phyloP scores from a whole-genome alignment of 2,113 vertebrate species.

The Mustela lutreola region DNA sequence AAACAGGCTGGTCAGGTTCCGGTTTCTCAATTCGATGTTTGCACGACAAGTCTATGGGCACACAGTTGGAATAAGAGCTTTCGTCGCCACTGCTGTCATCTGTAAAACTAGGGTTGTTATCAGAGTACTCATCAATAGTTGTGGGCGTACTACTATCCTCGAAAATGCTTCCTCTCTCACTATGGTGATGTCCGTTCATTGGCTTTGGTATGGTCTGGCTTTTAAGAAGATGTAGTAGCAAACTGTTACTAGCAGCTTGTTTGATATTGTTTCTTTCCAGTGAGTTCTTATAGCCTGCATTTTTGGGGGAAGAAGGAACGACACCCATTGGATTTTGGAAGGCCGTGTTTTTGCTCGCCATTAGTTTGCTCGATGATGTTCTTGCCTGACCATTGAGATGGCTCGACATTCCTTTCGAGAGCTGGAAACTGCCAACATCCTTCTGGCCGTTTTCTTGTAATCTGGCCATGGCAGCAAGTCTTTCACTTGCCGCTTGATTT shows the following conservation, averaged over 20 bases:
- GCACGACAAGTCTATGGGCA: constrained; percentile 97
- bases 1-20: constrained; percentile 88
- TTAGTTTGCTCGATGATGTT: constrained; percentile 89
- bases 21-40: constrained; percentile 90
- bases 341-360: constrained; percentile 87
- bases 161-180: constrained; percentile 90
- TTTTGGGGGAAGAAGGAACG: constrained; percentile 87
- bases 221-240: constrained; percentile 97
- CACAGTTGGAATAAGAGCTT: constrained; percentile 96
- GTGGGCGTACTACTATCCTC: constrained; percentile 93
- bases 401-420: constrained; percentile 90
- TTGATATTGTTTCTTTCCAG: constrained; percentile 91
- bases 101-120: constrained; percentile 94
- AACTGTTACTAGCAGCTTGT: constrained; percentile 94
- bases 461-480: constrained; percentile 97
- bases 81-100: constrained; percentile 97
- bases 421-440: constrained; percentile 87
- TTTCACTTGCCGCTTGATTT: constrained; percentile 95
- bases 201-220: constrained; percentile 95
- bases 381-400: constrained; percentile 92
- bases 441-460: constrained; percentile 92
- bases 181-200: constrained; percentile 90
- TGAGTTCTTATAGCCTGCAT: constrained; percentile 90
- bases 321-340: constrained; percentile 87
- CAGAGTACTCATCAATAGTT: constrained; percentile 95